phyloP scores from a whole-genome alignment of 2,797 vertebrate species.

The Dendrocincla fuliginosa region DNA sequence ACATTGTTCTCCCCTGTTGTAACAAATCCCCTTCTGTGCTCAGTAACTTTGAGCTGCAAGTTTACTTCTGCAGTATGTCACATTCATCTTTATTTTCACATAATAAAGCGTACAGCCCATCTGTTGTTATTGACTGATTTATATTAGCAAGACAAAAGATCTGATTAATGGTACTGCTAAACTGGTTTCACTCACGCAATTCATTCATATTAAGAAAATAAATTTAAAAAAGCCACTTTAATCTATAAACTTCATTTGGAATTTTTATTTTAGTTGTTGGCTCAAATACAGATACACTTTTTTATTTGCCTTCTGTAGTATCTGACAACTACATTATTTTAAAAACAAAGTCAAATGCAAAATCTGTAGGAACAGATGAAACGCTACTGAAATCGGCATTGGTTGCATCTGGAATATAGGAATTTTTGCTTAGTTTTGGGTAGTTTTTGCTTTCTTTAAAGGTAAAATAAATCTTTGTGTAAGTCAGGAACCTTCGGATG shows the following conservation, averaged over 20 bases:
- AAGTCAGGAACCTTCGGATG: background rate
- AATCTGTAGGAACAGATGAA: background rate
- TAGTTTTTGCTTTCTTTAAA: background rate
- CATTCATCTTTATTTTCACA: constrained; percentile 62
- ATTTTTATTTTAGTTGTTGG: constrained; percentile 1
- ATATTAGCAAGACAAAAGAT: constrained; percentile 32
- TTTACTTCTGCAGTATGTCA: constrained; percentile 37
- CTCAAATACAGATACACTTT: background rate
- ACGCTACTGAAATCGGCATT: background rate
- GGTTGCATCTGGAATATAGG: background rate
- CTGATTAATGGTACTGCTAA: constrained; percentile 48
- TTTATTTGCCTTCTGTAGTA: background rate
- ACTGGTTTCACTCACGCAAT: constrained; percentile 11
- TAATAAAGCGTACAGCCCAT: constrained; percentile 49
- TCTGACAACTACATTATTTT: background rate
- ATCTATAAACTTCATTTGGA: constrained; percentile 14
- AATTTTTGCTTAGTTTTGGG: background rate
- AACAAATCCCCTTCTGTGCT: constrained; percentile 28
- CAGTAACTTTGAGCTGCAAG: constrained; percentile 36
- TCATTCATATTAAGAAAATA: constrained; percentile 43
- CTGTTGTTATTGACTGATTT: constrained; percentile 41
- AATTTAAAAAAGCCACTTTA: constrained; percentile 28
- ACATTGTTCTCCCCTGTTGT: background rate
- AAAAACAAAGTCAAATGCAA: background rate
- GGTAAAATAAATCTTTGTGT: background rate